A percentile compares a stretch with the other conserved stretches of the same genome.
phyloP scores from a whole-genome alignment of 2,113 vertebrate genomes.

The Pachyramphus minor region DNA sequence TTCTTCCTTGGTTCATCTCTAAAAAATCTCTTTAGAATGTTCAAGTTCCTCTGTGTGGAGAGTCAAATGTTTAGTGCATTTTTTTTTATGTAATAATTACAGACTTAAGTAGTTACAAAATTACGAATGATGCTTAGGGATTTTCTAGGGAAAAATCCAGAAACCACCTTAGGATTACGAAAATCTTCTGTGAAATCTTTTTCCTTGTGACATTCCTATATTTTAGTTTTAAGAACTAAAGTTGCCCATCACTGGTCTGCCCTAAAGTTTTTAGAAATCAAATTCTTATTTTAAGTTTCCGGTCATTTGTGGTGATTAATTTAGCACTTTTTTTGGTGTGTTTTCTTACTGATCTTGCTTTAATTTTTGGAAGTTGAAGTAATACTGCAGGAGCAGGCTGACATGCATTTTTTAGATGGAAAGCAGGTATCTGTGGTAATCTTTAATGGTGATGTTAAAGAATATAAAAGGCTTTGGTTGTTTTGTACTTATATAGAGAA shows the following conservation, averaged over 20 bases:
- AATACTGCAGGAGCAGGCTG: neutral
- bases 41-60: neutral
- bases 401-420: neutral
- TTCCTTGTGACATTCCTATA: neutral
- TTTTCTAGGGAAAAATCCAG: fast-evolving
- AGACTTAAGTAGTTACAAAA: neutral
- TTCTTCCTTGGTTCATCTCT: neutral
- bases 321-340: neutral
- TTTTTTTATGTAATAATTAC: neutral
- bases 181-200: neutral
- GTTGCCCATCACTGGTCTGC: neutral
- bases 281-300: neutral
- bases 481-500: neutral
- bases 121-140: neutral
- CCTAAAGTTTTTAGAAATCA: neutral
- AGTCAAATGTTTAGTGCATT: neutral
- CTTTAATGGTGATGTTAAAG: neutral
- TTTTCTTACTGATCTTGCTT: neutral
- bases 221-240: neutral
- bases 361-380: neutral
- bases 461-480: neutral
- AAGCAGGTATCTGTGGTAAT: neutral
- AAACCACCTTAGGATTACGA: neutral
- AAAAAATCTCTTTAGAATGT: neutral
- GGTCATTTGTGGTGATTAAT: neutral